Conservation (phyloP, 2,113 vertebrate genomes). For the Phodopus roborovskii region DNA sequence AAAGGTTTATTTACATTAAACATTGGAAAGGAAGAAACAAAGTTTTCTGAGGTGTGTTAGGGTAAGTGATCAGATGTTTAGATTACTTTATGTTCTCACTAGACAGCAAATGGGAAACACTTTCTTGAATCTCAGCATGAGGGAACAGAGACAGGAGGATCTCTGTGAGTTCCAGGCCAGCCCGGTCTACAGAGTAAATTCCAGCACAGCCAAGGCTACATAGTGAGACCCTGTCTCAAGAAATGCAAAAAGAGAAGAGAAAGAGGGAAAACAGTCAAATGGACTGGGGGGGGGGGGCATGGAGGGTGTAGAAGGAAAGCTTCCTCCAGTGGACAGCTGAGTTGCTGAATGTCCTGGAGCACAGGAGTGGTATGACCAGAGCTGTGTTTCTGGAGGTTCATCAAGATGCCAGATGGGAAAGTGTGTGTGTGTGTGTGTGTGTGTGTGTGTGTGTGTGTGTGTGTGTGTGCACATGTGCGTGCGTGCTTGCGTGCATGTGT, state of each 20-base stretch:
- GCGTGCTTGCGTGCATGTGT: too few relatives aligned
- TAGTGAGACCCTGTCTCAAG: neutral
- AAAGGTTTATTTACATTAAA: neutral
- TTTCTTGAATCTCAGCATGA: neutral
- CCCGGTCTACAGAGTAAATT: neutral
- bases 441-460: too few relatives aligned
- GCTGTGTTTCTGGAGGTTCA: neutral
- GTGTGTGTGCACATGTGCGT: too few relatives aligned
- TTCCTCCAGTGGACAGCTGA: neutral
- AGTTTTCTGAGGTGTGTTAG: neutral
- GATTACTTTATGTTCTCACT: neutral
- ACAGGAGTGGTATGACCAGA: neutral
- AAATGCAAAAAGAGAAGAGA: neutral
- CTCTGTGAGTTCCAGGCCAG: neutral
- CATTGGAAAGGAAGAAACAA: neutral
- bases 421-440: too few relatives aligned
- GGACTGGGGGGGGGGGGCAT: neutral
- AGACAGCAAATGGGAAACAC: neutral
- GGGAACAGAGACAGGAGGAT: neutral
- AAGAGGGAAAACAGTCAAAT: neutral
- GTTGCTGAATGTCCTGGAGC: neutral
- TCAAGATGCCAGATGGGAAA: neutral
- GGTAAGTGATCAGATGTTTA: neutral
- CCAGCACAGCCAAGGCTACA: neutral
- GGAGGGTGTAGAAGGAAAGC: neutral